Evolutionary conservation across 2,888 invertebrate species (phyloP).

Genomic region (Hirtodrosophila duncani): DNA sequence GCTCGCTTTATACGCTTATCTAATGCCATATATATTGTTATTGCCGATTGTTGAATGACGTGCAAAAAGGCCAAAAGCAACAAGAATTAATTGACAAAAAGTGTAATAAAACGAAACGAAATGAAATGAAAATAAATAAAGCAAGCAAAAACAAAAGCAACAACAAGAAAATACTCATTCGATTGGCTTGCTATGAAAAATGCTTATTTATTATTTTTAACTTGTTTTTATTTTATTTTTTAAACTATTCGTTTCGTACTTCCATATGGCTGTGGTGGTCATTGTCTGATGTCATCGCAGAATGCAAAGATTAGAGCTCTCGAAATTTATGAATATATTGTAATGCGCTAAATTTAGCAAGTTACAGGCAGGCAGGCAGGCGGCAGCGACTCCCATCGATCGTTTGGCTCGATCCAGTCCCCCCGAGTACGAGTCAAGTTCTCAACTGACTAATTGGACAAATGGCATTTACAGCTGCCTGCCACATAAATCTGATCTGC

Average conservation of each 20-base stretch:
- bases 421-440: conserved; percentile 5
- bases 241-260: conserved; percentile 20
- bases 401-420: too few relatives aligned
- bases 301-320: conserved; percentile 41
- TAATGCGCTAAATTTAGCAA: conserved; percentile 70
- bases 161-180: too few relatives aligned
- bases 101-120: conserved; percentile 21
- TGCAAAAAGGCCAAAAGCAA: conserved; percentile 24
- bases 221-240: conserved; percentile 7
- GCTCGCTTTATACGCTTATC: conserved; percentile 51
- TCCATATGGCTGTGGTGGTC: conserved; percentile 17
- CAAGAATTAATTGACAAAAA: conserved; percentile 42
- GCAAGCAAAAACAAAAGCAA: neutral
- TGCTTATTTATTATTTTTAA: conserved; percentile 29
- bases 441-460: conserved; percentile 62
- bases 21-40: conserved; percentile 27
- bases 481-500: conserved; percentile 45
- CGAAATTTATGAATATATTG: conserved; percentile 62
- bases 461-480: conserved; percentile 67
- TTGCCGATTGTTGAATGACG: conserved; percentile 36
- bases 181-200: conserved; percentile 18
- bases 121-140: conserved; percentile 36
- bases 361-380: conserved; percentile 33
- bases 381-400: too few relatives aligned
- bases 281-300: conserved; percentile 55